A percentile compares a stretch with the other conserved stretches of the same genome.
Evolutionary conservation across 2,888 invertebrate genomes (phyloP).

Genomic region (Pammene aurita): DNA sequence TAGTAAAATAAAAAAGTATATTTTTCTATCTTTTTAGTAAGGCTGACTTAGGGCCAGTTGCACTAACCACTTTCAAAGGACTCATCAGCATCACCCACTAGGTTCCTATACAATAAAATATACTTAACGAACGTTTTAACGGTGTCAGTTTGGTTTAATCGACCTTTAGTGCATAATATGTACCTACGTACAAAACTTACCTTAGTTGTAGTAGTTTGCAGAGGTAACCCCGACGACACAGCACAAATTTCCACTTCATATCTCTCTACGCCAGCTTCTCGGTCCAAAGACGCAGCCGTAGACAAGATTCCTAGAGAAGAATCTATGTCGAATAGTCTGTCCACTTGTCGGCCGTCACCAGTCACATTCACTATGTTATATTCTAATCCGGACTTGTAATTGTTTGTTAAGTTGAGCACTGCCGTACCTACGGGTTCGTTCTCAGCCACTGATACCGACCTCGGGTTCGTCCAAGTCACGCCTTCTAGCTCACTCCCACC

Average conservation of each 20-base stretch:
- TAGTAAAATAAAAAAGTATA: too few relatives aligned
- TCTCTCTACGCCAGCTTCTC: constrained; percentile 91
- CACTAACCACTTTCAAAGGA: too few relatives aligned
- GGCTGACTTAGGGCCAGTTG: neutral
- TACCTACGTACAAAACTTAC: constrained; percentile 77
- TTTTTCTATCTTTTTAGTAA: neutral
- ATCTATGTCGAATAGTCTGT: constrained; percentile 96
- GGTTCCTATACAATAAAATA: too few relatives aligned
- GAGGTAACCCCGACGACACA: constrained; percentile 87
- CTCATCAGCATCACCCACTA: too few relatives aligned
- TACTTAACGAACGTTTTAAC: too few relatives aligned
- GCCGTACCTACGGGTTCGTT: constrained; percentile 94
- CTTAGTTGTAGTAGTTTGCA: constrained; percentile 92
- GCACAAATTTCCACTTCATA: constrained; percentile 95
- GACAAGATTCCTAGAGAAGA: constrained; percentile 93
- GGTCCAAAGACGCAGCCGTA: constrained; percentile 91
- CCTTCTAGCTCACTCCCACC: constrained; percentile 83
- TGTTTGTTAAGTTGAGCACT: constrained; percentile 91
- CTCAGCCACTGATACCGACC: constrained; percentile 92
- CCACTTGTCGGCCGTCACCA: constrained; percentile 89
- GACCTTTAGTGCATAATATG: too few relatives aligned
- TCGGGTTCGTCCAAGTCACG: constrained; percentile 85
- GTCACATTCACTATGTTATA: constrained; percentile 96
- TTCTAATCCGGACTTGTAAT: constrained; percentile 87
- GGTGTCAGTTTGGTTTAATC: too few relatives aligned